Percentiles rank a stretch among this genome's conserved stretches.
Evolutionary conservation across 2,888 invertebrate genomes (phyloP).

Genomic region (Leptothorax acervorum): DNA sequence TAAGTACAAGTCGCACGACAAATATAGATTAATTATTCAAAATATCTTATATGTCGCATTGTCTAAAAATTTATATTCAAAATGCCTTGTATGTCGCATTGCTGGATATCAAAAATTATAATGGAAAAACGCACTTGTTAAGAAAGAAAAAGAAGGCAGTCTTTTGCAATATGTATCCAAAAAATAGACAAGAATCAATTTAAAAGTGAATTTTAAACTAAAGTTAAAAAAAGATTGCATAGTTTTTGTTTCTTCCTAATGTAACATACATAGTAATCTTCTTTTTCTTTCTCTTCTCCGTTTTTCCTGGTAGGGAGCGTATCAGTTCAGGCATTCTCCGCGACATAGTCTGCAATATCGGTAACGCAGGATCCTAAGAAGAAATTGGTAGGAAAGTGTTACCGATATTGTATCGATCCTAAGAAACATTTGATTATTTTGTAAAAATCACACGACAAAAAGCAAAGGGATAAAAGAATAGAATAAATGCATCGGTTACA

Average conservation of each 20-base stretch:
- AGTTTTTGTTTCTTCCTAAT: background rate
- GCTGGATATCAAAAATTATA: background rate
- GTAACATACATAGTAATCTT: background rate
- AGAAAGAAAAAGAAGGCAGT: background rate
- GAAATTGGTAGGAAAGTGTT: conserved; percentile 8
- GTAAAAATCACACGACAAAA: conserved; percentile 10
- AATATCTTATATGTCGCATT: background rate
- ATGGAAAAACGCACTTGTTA: background rate
- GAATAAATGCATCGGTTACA: conserved; percentile 14
- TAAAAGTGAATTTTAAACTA: background rate
- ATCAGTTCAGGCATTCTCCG: conserved; percentile 49
- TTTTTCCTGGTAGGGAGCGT: conserved; percentile 63
- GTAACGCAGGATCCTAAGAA: background rate
- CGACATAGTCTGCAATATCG: conserved; percentile 24
- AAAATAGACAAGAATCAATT: background rate
- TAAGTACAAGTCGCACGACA: conserved; percentile 26
- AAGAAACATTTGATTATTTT: conserved; percentile 9
- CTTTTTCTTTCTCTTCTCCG: background rate
- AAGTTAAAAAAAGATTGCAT: background rate
- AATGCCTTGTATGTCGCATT: background rate
- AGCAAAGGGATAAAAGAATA: background rate
- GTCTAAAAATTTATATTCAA: background rate
- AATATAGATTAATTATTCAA: background rate
- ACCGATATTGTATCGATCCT: background rate
- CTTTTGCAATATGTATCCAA: background rate